Conservation (phyloP, 2,113 vertebrate genomes). For the Aptenodytes forsteri region DNA sequence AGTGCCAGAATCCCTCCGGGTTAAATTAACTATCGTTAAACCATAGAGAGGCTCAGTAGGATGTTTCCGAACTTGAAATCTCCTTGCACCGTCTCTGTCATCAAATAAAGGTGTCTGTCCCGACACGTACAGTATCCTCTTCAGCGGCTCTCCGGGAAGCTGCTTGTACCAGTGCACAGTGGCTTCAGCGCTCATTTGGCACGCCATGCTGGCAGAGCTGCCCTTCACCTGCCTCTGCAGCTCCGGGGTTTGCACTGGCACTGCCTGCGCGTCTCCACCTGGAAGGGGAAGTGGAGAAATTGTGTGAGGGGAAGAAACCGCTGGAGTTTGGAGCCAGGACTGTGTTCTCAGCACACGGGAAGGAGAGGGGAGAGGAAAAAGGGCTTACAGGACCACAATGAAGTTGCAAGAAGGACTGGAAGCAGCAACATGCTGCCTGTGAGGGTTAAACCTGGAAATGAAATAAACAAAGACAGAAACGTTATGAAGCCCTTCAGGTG, state of each 20-base stretch:
- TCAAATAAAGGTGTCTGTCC: accelerated
- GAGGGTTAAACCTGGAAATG: neutral
- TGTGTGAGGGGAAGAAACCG: neutral
- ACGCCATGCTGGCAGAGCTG: accelerated
- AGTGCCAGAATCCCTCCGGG: neutral
- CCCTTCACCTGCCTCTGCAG: accelerated
- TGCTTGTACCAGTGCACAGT: neutral
- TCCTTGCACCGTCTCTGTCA: accelerated
- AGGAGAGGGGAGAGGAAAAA: neutral
- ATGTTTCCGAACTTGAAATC: accelerated
- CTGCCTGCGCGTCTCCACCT: neutral
- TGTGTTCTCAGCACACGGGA: accelerated
- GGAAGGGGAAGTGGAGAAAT: neutral
- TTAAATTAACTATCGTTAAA: neutral
- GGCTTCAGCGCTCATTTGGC: accelerated
- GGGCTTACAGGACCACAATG: neutral
- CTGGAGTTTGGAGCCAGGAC: neutral
- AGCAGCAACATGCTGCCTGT: neutral
- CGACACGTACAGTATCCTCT: accelerated
- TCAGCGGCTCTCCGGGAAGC: accelerated
- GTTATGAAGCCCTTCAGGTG: neutral
- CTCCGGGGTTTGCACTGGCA: neutral
- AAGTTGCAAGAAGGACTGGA: neutral
- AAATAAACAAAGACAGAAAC: neutral
- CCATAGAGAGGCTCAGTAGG: accelerated